These are phyloP conservation scores for Vireo griseus DNA, from an alignment of 2,797 vertebrate species.

Conservation along the genomic window DNA sequence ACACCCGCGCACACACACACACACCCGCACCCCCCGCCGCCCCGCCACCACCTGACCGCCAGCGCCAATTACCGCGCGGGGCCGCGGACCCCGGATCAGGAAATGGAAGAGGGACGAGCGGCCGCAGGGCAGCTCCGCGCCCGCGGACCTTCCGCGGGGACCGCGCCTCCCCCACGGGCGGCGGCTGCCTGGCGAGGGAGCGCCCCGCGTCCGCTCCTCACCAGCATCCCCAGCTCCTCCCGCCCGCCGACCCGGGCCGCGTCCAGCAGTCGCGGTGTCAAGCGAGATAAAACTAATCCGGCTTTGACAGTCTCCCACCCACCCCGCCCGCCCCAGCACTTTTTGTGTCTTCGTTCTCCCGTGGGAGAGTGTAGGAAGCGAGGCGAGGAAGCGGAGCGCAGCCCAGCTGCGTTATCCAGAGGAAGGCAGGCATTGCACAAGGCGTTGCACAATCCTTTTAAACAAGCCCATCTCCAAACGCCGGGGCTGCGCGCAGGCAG, in stretches of 20 bases:
- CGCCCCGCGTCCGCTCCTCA: neutral
- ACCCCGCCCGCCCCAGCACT: neutral
- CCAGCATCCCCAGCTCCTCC: neutral
- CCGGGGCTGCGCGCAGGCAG: neutral
- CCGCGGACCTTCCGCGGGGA: neutral
- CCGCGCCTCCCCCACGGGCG: neutral
- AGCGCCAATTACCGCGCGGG: conserved; percentile 81
- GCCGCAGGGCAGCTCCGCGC: neutral
- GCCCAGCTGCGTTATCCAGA: neutral
- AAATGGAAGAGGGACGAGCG: conserved; percentile 71
- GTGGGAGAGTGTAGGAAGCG: neutral
- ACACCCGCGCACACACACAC: neutral
- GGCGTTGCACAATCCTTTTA: neutral
- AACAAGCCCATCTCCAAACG: neutral
- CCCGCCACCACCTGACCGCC: conserved; percentile 82
- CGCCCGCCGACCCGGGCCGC: neutral
- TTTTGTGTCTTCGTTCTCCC: neutral
- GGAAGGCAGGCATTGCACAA: neutral
- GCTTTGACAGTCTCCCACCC: neutral
- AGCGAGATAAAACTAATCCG: neutral
- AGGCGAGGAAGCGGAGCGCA: neutral
- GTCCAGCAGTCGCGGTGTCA: neutral
- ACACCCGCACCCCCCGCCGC: conserved; percentile 25
- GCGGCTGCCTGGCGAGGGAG: neutral
- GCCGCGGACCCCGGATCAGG: conserved; percentile 94